phyloP scores from a whole-genome alignment of 2,888 invertebrate species.

The Noctua fimbriata region DNA sequence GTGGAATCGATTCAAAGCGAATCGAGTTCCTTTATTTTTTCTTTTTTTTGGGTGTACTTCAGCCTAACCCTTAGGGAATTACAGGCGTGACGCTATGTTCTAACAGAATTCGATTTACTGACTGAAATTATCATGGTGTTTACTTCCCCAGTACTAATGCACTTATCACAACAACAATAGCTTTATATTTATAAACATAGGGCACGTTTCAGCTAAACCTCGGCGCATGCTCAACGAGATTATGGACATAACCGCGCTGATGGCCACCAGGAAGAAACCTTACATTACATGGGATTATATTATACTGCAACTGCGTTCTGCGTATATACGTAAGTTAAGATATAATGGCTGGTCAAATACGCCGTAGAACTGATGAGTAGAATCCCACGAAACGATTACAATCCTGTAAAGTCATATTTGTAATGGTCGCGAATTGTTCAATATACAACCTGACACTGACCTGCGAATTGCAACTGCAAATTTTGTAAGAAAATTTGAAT shows the following conservation, averaged over 20 bases:
- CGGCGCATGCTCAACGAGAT: constrained; percentile 47
- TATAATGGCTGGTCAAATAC: not conserved
- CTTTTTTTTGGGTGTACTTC: too few relatives aligned
- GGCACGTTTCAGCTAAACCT: constrained; percentile 47
- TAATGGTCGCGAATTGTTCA: too few relatives aligned
- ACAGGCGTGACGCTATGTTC: not conserved
- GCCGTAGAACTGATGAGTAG: not conserved
- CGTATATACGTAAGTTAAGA: too few relatives aligned
- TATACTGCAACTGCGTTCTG: constrained; percentile 47
- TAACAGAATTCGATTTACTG: not conserved
- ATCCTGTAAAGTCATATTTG: too few relatives aligned
- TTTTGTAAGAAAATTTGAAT: too few relatives aligned
- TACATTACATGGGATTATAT: constrained; percentile 32
- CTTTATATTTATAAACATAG: constrained; percentile 2
- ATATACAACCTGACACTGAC: too few relatives aligned
- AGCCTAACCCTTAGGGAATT: not conserved
- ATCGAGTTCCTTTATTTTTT: too few relatives aligned
- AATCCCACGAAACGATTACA: too few relatives aligned
- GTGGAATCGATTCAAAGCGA: too few relatives aligned
- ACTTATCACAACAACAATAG: constrained; percentile 1
- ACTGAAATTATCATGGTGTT: not conserved
- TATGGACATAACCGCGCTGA: constrained; percentile 9
- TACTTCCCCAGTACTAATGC: not conserved
- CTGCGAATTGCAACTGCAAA: too few relatives aligned
- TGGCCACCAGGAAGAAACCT: constrained; percentile 50